Evolutionary conservation across 2,113 vertebrate genomes (phyloP).

Genomic region (Antechinus flavipes): DNA sequence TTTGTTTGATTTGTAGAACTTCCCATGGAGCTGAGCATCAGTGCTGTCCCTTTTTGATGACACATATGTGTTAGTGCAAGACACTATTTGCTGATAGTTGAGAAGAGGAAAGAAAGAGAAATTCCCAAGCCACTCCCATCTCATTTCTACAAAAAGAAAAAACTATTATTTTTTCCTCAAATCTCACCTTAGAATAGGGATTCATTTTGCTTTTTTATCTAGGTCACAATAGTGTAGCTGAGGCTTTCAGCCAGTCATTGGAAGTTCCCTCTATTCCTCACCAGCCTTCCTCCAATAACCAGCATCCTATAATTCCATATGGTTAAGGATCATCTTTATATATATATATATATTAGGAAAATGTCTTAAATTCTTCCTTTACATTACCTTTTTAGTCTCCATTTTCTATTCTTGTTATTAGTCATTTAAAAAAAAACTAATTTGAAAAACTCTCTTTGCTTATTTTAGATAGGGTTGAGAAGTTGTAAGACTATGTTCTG

Average conservation of each 20-base stretch:
- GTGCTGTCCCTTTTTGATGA: not conserved
- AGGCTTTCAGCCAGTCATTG: not conserved
- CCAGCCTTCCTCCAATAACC: not conserved
- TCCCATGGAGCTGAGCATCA: not conserved
- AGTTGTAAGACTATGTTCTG: not conserved
- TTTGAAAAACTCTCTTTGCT: not conserved
- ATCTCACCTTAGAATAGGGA: not conserved
- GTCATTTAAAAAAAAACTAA: not conserved
- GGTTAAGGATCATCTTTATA: not conserved
- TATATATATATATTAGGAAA: too few species aligned
- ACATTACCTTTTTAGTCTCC: not conserved
- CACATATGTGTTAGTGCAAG: not conserved
- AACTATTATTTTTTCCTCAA: not conserved
- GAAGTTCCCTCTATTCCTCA: not conserved
- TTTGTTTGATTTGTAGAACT: not conserved
- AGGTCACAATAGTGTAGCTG: not conserved
- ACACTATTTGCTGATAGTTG: not conserved
- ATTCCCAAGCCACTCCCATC: not conserved
- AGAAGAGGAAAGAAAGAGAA: not conserved
- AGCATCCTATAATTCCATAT: not conserved
- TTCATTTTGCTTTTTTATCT: not conserved
- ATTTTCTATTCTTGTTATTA: not conserved
- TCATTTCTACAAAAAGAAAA: not conserved
- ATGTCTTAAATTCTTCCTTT: too few species aligned
- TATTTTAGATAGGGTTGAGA: not conserved